Evolutionary conservation across 2,888 invertebrate genomes (phyloP), one percentile per base, ranked within the genome.

Genomic region (Oscheius sp.): DNA sequence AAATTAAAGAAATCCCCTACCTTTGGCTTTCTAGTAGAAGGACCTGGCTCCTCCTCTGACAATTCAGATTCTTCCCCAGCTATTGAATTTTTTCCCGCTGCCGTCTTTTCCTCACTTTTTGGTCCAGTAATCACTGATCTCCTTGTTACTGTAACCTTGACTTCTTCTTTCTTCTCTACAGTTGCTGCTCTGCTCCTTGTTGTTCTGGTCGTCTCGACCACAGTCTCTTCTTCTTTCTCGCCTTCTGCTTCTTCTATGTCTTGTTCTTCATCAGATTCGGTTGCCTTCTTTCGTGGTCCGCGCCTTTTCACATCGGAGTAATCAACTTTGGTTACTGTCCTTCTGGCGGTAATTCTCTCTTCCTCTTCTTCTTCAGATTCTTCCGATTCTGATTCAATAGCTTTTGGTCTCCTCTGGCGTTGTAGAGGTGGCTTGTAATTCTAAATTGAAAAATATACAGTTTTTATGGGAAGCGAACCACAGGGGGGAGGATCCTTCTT

Each of bases 171-270:
- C n/a, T n/a, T 35, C 35, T 35, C 5, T 9, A 9, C 35, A 35
- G 35, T 35, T 3, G 35, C 9, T 6, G 35, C 23, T 55, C 55
- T 3, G 5, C 23, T 3, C 13, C 18, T 49, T 49, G 6, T 3
- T 3, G n/a, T 49, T 5, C 18, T 49, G 13, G 13, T 55, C 23
- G 21, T 35, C 35, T 43, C 43, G 9, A 23, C 29, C 23, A 6
- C 35, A 35, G 9, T 9, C 35, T 6, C 23, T 29, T 63, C 63
- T 45, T 25, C 43, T 63, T 45, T 45, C 63, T 63, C 45, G 58
- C 43, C 25, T 16, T 45, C 23, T 43, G 2, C 18, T 23, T 25
- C 21, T 3, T 25, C 21, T 23, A 13, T 3, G 13, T 13, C 18
- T 13, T 16, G 49, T 49, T 49, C 49, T 5, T 49, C 18, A n/a